A percentile compares a stretch with the other conserved stretches of the same genome.
These are phyloP conservation scores for Drosophila incognita DNA, from an alignment of 2,888 invertebrate species.

Conservation along the genomic window DNA sequence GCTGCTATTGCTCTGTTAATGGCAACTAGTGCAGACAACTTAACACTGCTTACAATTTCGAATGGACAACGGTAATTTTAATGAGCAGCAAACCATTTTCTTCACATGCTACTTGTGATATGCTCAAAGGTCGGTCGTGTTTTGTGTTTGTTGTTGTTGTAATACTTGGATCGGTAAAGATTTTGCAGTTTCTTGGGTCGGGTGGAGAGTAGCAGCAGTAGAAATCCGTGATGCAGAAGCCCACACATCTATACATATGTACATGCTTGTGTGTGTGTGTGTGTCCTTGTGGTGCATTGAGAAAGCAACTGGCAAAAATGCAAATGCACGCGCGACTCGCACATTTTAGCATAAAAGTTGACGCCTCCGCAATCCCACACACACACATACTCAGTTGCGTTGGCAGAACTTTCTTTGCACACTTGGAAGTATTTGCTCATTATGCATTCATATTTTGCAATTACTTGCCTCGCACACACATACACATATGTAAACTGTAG, in stretches of 20 bases:
- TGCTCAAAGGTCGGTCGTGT: constrained; percentile 31
- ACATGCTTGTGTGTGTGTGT: constrained; percentile 19
- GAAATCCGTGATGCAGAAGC: constrained; percentile 7
- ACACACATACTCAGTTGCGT: constrained; percentile 31
- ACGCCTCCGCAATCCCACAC: constrained; percentile 31
- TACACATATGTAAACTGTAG: neutral
- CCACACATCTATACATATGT: constrained; percentile 1
- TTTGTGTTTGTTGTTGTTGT: constrained; percentile 23
- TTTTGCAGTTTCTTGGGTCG: constrained; percentile 8
- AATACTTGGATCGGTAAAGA: constrained; percentile 16
- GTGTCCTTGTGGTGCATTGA: constrained; percentile 64
- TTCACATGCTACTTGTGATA: constrained; percentile 11
- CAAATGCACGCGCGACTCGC: constrained; percentile 71
- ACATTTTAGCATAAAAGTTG: constrained; percentile 78
- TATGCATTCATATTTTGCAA: constrained; percentile 83
- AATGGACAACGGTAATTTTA: constrained; percentile 59
- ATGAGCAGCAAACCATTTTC: constrained; percentile 64
- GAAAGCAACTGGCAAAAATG: constrained; percentile 65
- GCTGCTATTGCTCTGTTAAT: constrained; percentile 20
- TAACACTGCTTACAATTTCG: constrained; percentile 49
- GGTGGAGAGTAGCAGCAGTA: neutral
- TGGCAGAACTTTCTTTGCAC: constrained; percentile 67
- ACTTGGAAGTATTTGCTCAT: constrained; percentile 82
- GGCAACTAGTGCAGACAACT: constrained; percentile 43
- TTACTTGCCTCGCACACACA: constrained; percentile 55